Evolutionary conservation across 2,888 invertebrate genomes (phyloP).

Genomic region (Eucera pruinosa): DNA sequence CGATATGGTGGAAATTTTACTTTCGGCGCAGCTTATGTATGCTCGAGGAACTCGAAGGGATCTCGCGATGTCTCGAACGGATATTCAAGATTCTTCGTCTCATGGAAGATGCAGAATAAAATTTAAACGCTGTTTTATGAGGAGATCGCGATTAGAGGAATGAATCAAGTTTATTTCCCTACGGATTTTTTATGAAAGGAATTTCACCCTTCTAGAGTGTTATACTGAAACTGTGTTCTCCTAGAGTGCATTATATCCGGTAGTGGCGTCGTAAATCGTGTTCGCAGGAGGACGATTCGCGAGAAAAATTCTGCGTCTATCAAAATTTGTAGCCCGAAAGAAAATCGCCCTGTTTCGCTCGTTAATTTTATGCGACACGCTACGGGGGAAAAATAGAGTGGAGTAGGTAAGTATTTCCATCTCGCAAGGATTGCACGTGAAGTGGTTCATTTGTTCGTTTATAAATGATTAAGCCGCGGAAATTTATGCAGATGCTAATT

Average conservation of each 20-base stretch:
- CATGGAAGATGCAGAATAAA: slow-evolving; percentile 9
- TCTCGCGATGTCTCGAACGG: not conserved
- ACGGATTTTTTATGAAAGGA: slow-evolving; percentile 8
- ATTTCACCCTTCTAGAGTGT: no score
- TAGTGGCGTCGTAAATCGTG: slow-evolving; percentile 42
- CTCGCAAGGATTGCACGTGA: not conserved
- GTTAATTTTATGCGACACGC: slow-evolving; percentile 31
- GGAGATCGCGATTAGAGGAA: slow-evolving; percentile 22
- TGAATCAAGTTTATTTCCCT: slow-evolving; percentile 21
- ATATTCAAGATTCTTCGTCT: not conserved
- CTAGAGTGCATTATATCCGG: slow-evolving; percentile 22
- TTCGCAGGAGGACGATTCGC: slow-evolving; percentile 4
- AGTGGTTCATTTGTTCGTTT: slow-evolving; percentile 15
- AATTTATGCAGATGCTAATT: no score
- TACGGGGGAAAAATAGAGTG: not conserved
- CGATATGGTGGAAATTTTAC: slow-evolving; percentile 10
- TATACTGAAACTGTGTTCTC: not conserved
- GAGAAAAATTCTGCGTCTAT: slow-evolving; percentile 39
- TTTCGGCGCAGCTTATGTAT: not conserved
- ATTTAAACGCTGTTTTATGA: slow-evolving; percentile 15
- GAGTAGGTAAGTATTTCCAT: not conserved
- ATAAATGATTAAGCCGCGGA: no score
- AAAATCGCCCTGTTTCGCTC: slow-evolving; percentile 31
- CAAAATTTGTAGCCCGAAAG: slow-evolving; percentile 33
- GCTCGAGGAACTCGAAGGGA: no score